These are phyloP conservation scores for Tetrax tetrax DNA, from an alignment of 2,113 vertebrate genomes.

Conservation along the genomic window DNA sequence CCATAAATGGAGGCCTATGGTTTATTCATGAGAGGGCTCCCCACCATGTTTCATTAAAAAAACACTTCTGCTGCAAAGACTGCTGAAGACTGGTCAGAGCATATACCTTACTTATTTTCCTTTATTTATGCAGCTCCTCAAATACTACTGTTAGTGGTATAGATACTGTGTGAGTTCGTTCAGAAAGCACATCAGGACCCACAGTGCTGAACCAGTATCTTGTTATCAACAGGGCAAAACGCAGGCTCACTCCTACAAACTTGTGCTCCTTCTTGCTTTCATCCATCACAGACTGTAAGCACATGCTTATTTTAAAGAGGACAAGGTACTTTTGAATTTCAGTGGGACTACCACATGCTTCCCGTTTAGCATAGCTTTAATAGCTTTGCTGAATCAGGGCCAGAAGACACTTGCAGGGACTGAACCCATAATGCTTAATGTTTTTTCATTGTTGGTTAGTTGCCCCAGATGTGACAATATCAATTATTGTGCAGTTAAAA, in stretches of 20 bases:
- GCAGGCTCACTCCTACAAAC: background rate
- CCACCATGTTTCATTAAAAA: background rate
- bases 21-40: background rate
- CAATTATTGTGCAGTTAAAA: background rate
- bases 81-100: background rate
- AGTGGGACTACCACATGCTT: background rate
- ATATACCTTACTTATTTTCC: background rate
- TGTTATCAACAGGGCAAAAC: background rate
- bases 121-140: background rate
- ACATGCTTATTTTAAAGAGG: background rate
- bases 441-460: background rate
- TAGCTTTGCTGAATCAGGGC: background rate
- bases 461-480: background rate
- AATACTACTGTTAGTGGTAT: background rate
- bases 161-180: background rate
- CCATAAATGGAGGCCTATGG: fast-evolving
- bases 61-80: background rate
- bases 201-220: background rate
- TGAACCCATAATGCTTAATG: background rate
- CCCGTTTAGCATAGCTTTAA: background rate
- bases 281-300: background rate
- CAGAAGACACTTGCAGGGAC: background rate
- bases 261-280: background rate
- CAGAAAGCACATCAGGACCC: background rate
- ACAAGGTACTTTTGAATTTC: background rate